Evolutionary conservation across 2,888 invertebrate genomes (phyloP).

Genomic region (Phalera bucephala): DNA sequence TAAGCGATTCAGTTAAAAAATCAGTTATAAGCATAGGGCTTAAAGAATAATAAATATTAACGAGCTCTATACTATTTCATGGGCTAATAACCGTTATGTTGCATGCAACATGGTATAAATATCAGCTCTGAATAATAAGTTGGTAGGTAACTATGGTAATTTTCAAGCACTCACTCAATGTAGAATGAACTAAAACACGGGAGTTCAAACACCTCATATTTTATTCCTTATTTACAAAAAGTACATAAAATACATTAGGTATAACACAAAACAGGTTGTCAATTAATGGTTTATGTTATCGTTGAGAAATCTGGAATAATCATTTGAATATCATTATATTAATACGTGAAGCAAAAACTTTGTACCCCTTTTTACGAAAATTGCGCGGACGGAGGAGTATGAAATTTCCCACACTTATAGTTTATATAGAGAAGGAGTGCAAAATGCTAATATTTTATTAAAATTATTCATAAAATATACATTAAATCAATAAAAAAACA

Average conservation of each 20-base stretch:
- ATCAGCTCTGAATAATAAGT: not conserved
- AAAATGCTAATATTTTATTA: no score
- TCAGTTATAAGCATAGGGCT: no score
- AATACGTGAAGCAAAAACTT: no score
- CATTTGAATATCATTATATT: no score
- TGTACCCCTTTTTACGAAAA: no score
- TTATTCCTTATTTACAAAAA: conserved; percentile 4
- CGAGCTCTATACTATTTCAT: conserved; percentile 4
- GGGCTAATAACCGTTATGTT: conserved; percentile 11
- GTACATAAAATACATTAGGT: conserved; percentile 5
- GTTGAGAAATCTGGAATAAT: conserved; percentile 17
- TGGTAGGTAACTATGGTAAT: conserved; percentile 1
- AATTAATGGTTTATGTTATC: conserved; percentile 17
- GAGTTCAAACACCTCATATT: conserved; percentile 19
- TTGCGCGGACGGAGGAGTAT: no score
- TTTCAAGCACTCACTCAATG: conserved; percentile 1
- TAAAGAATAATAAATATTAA: no score
- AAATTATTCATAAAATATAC: no score
- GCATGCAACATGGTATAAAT: conserved; percentile 12
- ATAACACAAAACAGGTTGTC: conserved; percentile 17
- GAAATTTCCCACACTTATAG: no score
- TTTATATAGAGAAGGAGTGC: no score
- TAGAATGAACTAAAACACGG: conserved; percentile 6
- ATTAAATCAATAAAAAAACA: no score
- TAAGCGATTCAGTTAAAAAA: no score